Evolutionary conservation across 1,140 invertebrate species (phyloP), one percentile per base, ranked within the genome.

Genomic region (Himalopsyche phryganea): DNA sequence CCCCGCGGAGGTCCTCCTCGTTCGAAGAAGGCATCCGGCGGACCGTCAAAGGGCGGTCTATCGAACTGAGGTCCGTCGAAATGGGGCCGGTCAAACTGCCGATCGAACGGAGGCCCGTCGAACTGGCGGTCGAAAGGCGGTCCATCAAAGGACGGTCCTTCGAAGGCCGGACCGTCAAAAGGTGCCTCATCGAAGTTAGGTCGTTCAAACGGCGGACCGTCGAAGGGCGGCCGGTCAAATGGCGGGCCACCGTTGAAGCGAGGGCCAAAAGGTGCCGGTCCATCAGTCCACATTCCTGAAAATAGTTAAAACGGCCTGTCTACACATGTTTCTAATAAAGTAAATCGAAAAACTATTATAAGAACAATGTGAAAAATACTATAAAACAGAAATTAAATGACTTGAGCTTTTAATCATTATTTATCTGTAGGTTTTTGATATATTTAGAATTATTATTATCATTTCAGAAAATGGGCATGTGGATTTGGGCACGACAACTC

Each of bases 231-330:
- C 53, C 76, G 69, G 58, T 65, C 73, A 58, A 74, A 73, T 0
- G 66, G 67, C 6, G 69, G 70, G 67, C 65, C 51, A 66, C 68
- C 1, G 62, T 75, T 72, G 32, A 69, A 66, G 0, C 65, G 67
- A 0, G 74, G 46, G 59, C 67, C 42, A 49, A 56, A 64, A 15
- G 57, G 53, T 50, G 41, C 20, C 11, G 57, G 53, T 65, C 68
- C 1, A 65, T 78, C 75, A 69, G 76, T 71, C 76, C 76, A 78
- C 5, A 73, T 70, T 36, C 74, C 76, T 78, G 74, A 45, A 76
- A 77, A 5, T 28, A 28, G 9, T 28, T 28, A 5, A 3, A 28
- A 28, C 9, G 4, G 23, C 3, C 9, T 28, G 23, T 28, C 23
- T 28, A 5, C 23, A 28, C 9, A 9, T 28, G 3, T 3, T 28